phyloP scores from a whole-genome alignment of 2,113 vertebrate species.

The Heterotilapia buettikoferi region DNA sequence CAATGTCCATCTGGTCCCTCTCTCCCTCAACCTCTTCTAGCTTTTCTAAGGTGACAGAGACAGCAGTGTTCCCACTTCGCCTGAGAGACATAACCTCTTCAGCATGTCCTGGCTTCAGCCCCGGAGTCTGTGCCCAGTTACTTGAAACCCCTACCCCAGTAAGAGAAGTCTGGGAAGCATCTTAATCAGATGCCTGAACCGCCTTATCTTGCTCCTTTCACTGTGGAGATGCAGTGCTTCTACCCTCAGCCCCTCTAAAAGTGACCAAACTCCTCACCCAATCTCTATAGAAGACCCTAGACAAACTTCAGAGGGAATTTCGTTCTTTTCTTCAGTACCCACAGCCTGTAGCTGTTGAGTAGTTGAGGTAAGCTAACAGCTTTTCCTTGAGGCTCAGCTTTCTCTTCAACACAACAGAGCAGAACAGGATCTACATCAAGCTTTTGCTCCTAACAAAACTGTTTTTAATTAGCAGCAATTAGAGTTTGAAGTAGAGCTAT shows the following conservation, averaged over 20 bases:
- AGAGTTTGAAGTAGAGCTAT: background rate
- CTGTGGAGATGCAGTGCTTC: background rate
- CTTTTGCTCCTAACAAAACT: background rate
- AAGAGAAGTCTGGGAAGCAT: background rate
- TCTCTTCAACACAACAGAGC: background rate
- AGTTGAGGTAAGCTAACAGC: background rate
- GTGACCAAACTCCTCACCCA: background rate
- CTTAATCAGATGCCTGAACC: background rate
- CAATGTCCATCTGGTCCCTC: background rate
- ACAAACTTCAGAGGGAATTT: background rate
- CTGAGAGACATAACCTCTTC: background rate
- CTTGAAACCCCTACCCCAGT: background rate
- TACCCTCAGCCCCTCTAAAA: background rate
- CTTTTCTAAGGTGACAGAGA: background rate
- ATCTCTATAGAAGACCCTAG: background rate
- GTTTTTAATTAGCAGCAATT: background rate
- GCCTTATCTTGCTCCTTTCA: background rate
- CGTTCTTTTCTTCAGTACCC: background rate
- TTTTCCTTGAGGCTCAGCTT: background rate
- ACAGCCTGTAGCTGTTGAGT: accelerated
- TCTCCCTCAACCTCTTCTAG: background rate
- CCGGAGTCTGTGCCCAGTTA: background rate
- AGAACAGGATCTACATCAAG: background rate
- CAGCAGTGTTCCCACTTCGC: background rate
- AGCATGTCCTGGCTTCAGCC: background rate